Percentiles rank a stretch among this genome's conserved stretches.
These are phyloP conservation scores for Maconellicoccus hirsutus DNA, from an alignment of 1,140 invertebrate species.

Conservation along the genomic window DNA sequence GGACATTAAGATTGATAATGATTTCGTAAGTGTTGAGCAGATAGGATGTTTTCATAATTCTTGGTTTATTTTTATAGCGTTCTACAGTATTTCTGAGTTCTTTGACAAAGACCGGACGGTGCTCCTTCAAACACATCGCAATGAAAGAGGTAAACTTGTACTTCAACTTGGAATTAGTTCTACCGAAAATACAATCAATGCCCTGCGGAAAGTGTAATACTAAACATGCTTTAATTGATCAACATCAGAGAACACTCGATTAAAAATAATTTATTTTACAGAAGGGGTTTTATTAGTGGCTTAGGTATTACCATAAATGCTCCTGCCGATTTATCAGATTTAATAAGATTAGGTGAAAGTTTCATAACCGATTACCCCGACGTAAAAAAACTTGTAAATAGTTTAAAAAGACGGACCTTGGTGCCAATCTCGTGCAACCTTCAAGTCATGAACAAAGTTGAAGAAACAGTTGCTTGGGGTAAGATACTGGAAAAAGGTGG, in stretches of 20 bases:
- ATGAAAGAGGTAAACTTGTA: conserved; percentile 71
- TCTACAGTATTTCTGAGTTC: conserved; percentile 85
- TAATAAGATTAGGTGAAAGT: too few relatives aligned
- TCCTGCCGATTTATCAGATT: too few relatives aligned
- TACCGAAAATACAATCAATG: conserved; percentile 71
- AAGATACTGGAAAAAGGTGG: conserved; percentile 69
- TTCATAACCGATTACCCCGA: too few relatives aligned
- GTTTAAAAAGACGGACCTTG: conserved; percentile 56
- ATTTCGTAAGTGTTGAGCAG: too few relatives aligned
- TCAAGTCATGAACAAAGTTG: conserved; percentile 41
- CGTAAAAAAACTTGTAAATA: conserved; percentile 64
- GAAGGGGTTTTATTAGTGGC: too few relatives aligned
- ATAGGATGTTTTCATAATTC: too few relatives aligned
- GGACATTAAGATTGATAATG: conserved; percentile 29
- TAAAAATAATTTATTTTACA: too few relatives aligned
- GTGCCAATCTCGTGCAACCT: conserved; percentile 93
- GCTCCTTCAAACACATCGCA: conserved; percentile 76
- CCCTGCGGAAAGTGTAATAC: conserved; percentile 61
- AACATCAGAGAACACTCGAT: too few relatives aligned
- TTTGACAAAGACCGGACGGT: conserved; percentile 85
- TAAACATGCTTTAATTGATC: background rate
- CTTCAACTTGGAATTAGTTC: conserved; percentile 91
- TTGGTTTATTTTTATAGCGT: conserved; percentile 55
- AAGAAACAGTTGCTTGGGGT: conserved; percentile 64
- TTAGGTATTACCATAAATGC: too few relatives aligned